phyloP scores from a whole-genome alignment of 2,797 vertebrate species.

The Pelodytes ibericus region DNA sequence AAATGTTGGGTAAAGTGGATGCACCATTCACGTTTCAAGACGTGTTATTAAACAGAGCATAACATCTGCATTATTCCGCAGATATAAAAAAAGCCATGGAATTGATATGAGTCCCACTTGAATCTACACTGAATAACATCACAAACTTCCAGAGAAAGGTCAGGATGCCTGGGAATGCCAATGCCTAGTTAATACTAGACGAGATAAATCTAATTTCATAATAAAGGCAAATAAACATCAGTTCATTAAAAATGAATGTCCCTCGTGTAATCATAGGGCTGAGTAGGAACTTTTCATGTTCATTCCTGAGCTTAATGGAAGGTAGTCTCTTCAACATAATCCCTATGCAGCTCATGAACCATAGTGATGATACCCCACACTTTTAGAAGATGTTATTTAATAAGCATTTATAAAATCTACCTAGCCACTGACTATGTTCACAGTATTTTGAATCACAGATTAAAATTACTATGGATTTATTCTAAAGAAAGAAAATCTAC shows the following conservation, averaged over 20 bases:
- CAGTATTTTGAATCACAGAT: too few relatives aligned
- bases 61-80: background rate
- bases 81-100: background rate
- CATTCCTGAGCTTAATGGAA: background rate
- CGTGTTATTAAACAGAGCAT: background rate
- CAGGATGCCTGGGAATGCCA: constrained; percentile 40
- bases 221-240: constrained; percentile 45
- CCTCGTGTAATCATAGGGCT: constrained; percentile 21
- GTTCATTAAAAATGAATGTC: constrained; percentile 43
- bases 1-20: background rate
- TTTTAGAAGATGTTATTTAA: background rate
- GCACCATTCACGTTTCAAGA: background rate
- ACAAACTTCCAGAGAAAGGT: constrained; percentile 36
- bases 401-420: too few relatives aligned
- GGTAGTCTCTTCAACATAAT: background rate
- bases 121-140: constrained; percentile 40
- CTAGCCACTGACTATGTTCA: too few relatives aligned
- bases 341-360: background rate
- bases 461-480: too few relatives aligned
- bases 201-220: constrained; percentile 50
- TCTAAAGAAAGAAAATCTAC: too few relatives aligned
- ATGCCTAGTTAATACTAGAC: constrained; percentile 25
- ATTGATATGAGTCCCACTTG: constrained; percentile 18
- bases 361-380: background rate
- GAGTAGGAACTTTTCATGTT: background rate